Base-by-base conservation (phyloP, 1,140 invertebrate genomes). In the Drosophila bocqueti region DNA sequence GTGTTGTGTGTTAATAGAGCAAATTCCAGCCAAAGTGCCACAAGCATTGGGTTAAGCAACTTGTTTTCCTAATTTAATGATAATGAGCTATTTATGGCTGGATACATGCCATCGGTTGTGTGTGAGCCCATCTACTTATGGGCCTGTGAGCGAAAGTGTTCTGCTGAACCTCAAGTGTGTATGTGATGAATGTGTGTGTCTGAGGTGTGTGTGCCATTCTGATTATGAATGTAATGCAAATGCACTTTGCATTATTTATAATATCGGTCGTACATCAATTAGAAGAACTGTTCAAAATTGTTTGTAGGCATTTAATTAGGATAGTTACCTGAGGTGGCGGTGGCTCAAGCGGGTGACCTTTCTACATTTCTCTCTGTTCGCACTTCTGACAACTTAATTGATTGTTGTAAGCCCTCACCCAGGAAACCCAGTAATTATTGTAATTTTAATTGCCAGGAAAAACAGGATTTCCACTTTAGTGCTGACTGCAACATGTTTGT, bases 31-130 rank as follows among this genome's bases (percentile, higher is more conserved):
- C 71, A 82, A 79, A 76, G 50, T 57, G 80, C 83, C 64, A 73
- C 60, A 73, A 62, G 83, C 83, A 80, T 58, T 80, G 73, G 76
- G 55, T 69, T 74, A 87, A 87, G 76, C 83, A 87, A 80, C 71
- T 87, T 87, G 83, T 83, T 80, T 83, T 83, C 83, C 79, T 87
- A 87, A 87, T 87, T 87, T 77, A 87, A 87, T 87, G 83, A 87
- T 87, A 87, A 87, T 87, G 83, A 87, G 83, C 84, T 87, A 89
- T 87, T 87, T 83, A 87, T 87, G 84, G 72, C 42, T 64, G 81
- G 73, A 76, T 79, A 76, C 76, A 73, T 82, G 71, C 64, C 38
- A 46, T 68, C 50, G 43, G 31, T 31, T 79, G 72, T 72, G 58
- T 64, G 45, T 26, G 36, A 76, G 47, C 24, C 45, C 40, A 50